Evolutionary conservation across 2,113 vertebrate species (phyloP).

Genomic region (Coptodon rendalli): DNA sequence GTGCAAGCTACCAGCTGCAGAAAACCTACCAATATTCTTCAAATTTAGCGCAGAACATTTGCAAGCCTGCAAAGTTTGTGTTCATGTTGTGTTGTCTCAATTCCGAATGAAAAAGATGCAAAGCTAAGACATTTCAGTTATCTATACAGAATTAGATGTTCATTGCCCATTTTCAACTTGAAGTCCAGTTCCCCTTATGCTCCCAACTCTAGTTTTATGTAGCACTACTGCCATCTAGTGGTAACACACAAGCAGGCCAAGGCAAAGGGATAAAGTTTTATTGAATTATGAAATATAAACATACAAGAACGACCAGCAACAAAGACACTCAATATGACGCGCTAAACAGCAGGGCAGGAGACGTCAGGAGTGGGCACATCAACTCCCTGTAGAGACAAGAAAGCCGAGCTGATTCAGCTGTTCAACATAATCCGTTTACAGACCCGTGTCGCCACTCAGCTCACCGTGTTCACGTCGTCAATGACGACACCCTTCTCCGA

Average conservation of each 20-base stretch:
- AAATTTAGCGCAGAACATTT: not conserved
- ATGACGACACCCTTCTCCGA: conserved; percentile 25
- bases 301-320: not conserved
- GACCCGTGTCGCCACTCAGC: not conserved
- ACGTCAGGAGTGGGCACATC: not conserved
- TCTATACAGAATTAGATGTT: not conserved
- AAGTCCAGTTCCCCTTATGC: not conserved
- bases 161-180: too few relatives aligned
- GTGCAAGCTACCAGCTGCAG: not conserved
- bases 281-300: conserved; percentile 17
- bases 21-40: not conserved
- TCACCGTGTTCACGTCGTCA: conserved; percentile 56
- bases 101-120: too few relatives aligned
- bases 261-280: conserved; percentile 24
- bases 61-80: not conserved
- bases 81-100: not conserved
- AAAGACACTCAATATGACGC: not conserved
- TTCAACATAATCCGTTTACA: accelerated
- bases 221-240: conserved; percentile 50
- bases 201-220: not conserved
- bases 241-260: not conserved
- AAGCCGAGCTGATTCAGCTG: not conserved
- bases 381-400: conserved; percentile 9
- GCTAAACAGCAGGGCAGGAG: conserved; percentile 9
- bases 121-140: not conserved